Evolutionary conservation across 2,113 vertebrate genomes (phyloP).

Genomic region (Macroglossus sobrinus): DNA sequence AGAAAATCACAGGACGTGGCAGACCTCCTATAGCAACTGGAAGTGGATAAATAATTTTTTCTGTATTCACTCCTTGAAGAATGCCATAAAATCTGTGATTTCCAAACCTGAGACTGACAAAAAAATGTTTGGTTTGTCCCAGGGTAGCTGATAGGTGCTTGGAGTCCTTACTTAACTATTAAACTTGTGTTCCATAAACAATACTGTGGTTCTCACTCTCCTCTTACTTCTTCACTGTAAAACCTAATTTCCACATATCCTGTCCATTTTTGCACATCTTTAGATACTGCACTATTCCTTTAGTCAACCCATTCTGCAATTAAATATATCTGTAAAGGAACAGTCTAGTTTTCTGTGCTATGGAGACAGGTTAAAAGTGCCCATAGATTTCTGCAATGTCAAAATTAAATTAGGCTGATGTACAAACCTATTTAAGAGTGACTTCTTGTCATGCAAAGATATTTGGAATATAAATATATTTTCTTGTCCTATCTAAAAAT

Average conservation of each 20-base stretch:
- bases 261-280: background rate
- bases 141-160: background rate
- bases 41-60: background rate
- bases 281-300: background rate
- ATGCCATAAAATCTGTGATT: background rate
- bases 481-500: background rate
- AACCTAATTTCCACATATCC: background rate
- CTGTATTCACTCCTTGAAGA: background rate
- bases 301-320: background rate
- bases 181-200: background rate
- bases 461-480: background rate
- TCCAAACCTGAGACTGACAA: background rate
- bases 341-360: background rate
- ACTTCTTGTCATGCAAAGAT: background rate
- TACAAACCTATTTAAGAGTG: background rate
- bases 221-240: background rate
- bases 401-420: background rate
- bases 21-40: background rate
- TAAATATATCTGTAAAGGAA: background rate
- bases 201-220: accelerated
- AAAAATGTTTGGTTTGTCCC: background rate
- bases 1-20: background rate
- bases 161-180: background rate
- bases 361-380: background rate
- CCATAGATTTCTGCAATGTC: background rate